Percentiles rank a stretch among this genome's conserved stretches.
Conservation (phyloP, 2,113 vertebrate genomes). For the Nyctereutes procyonoides region DNA sequence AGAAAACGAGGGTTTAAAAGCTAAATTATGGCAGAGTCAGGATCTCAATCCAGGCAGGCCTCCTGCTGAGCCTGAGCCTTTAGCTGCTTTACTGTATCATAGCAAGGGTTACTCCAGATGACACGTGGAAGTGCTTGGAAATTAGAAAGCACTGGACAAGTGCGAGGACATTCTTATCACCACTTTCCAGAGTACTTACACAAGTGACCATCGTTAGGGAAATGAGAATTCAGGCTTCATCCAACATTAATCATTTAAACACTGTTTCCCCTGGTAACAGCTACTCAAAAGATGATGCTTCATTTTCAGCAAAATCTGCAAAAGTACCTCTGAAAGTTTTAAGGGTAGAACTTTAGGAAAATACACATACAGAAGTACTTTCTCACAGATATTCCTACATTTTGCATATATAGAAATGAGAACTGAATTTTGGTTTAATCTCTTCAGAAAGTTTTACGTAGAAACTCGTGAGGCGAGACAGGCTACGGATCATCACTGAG, state of each 20-base stretch:
- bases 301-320: background rate
- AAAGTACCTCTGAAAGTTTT: background rate
- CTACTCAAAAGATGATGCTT: background rate
- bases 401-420: background rate
- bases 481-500: background rate
- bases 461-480: background rate
- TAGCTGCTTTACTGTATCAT: background rate
- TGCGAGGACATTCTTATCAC: constrained; percentile 29
- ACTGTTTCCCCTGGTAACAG: background rate
- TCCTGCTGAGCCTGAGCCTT: background rate
- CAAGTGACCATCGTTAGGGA: background rate
- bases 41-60: background rate
- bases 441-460: background rate
- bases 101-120: background rate
- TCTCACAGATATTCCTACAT: background rate
- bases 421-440: background rate
- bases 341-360: background rate
- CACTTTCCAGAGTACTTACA: constrained; percentile 1
- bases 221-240: constrained; percentile 17
- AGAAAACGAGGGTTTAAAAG: background rate
- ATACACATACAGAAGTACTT: background rate
- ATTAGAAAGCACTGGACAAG: constrained; percentile 19
- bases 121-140: background rate
- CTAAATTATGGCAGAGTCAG: background rate
- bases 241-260: background rate